Conservation (phyloP, 2,888 invertebrate species). For the Scaptomyza caliginosa region DNA sequence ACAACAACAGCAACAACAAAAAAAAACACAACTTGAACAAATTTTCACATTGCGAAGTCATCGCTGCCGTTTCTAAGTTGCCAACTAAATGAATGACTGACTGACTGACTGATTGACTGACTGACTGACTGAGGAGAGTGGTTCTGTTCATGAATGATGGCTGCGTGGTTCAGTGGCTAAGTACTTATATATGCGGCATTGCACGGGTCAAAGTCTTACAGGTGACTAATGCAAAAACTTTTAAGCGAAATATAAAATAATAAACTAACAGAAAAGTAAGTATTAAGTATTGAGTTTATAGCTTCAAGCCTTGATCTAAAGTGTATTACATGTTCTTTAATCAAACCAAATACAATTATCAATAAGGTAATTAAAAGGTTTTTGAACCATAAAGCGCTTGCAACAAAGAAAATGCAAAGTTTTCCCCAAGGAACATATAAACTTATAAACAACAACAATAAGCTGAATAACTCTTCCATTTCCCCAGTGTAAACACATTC, state of each 20-base stretch:
- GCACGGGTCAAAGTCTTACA: conserved; percentile 14
- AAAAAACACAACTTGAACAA: conserved; percentile 29
- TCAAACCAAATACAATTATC: not conserved
- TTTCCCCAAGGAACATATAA: not conserved
- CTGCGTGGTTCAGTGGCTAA: conserved; percentile 55
- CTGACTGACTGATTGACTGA: conserved; percentile 6
- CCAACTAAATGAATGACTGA: conserved; percentile 3
- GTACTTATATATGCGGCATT: conserved; percentile 29
- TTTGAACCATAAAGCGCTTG: not conserved
- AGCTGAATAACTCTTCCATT: not conserved
- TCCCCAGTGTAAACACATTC: conserved; percentile 17
- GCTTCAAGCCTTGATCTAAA: too few relatives aligned
- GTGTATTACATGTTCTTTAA: too few relatives aligned
- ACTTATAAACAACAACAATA: not conserved
- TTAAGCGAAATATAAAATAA: not conserved
- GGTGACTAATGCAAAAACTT: not conserved
- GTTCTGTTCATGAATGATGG: conserved; percentile 39
- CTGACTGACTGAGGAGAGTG: conserved; percentile 2
- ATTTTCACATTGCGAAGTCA: conserved; percentile 45
- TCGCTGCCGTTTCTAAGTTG: conserved; percentile 40
- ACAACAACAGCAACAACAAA: conserved; percentile 1
- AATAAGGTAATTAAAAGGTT: not conserved
- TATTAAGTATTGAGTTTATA: too few relatives aligned
- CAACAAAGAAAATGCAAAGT: conserved; percentile 9
- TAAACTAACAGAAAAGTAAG: too few relatives aligned